Evolutionary conservation across 1,140 invertebrate species (phyloP).

Genomic region (Pseudomyrmex gracilis): DNA sequence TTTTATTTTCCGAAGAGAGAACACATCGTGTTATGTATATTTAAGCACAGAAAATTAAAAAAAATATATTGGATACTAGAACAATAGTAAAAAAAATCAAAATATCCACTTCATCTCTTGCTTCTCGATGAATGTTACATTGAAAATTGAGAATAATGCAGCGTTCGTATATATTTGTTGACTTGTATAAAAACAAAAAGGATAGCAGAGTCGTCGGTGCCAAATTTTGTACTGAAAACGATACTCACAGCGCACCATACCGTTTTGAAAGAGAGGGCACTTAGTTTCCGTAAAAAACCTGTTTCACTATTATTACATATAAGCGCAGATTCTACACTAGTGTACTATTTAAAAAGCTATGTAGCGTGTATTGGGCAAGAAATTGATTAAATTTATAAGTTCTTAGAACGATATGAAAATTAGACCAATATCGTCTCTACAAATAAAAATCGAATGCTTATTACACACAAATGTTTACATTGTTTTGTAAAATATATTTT

Average conservation of each 20-base stretch:
- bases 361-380: slow-evolving; percentile 18
- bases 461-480: neutral
- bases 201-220: slow-evolving; percentile 62
- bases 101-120: slow-evolving; percentile 51
- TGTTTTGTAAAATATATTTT: slow-evolving; percentile 49
- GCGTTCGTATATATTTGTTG: neutral
- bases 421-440: slow-evolving; percentile 61
- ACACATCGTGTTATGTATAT: slow-evolving; percentile 6
- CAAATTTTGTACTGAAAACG: slow-evolving; percentile 74
- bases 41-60: slow-evolving; percentile 56
- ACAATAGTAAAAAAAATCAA: slow-evolving; percentile 65
- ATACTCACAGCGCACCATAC: slow-evolving; percentile 63
- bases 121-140: slow-evolving; percentile 3
- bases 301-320: slow-evolving; percentile 40
- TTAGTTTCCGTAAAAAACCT: slow-evolving; percentile 49
- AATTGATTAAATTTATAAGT: slow-evolving; percentile 64
- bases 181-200: slow-evolving; percentile 3
- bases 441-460: slow-evolving; percentile 26
- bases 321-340: slow-evolving; percentile 46
- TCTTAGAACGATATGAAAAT: slow-evolving; percentile 48
- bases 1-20: slow-evolving; percentile 21
- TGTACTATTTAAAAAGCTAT: slow-evolving; percentile 62
- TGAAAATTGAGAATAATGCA: slow-evolving; percentile 16
- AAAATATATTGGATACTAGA: slow-evolving; percentile 9
- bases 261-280: slow-evolving; percentile 48